Evolutionary conservation across 2,888 invertebrate genomes (phyloP).

Genomic region (Lithosia quadra): DNA sequence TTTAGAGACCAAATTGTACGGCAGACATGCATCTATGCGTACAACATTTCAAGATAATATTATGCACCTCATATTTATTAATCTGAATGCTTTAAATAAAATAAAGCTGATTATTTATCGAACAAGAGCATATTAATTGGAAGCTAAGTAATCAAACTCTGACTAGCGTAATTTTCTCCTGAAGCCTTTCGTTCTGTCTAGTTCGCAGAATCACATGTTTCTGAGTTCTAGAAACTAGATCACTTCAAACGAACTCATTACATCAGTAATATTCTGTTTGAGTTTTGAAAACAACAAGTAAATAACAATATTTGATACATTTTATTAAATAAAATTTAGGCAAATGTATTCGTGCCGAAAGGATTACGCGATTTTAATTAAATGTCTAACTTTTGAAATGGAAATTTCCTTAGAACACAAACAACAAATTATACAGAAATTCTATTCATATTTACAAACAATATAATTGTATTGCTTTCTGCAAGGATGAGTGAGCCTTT

Average conservation of each 20-base stretch:
- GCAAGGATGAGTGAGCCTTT: not conserved
- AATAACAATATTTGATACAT: not conserved
- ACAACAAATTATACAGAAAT: conserved; percentile 13
- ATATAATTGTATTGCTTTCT: not conserved
- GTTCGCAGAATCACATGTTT: not conserved
- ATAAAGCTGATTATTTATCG: too few species aligned
- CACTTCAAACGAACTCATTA: not conserved
- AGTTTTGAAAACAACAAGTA: not conserved
- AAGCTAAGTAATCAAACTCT: too few species aligned
- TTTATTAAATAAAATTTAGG: conserved; percentile 11
- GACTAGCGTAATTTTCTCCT: too few species aligned
- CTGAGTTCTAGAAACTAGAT: not conserved
- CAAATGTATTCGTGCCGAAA: conserved; percentile 8
- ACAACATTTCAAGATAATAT: too few species aligned
- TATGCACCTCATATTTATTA: too few species aligned
- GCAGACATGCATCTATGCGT: too few species aligned
- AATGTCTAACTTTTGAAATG: conserved; percentile 9
- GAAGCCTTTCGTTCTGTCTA: too few species aligned
- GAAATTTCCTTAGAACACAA: conserved; percentile 6
- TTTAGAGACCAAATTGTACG: too few species aligned
- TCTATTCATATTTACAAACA: not conserved
- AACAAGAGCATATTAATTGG: too few species aligned
- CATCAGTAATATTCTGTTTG: not conserved
- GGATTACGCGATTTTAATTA: conserved; percentile 10
- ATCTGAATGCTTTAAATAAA: too few species aligned